These are phyloP conservation scores for Diadegma fenestrale DNA, from an alignment of 2,888 invertebrate genomes.

Conservation along the genomic window DNA sequence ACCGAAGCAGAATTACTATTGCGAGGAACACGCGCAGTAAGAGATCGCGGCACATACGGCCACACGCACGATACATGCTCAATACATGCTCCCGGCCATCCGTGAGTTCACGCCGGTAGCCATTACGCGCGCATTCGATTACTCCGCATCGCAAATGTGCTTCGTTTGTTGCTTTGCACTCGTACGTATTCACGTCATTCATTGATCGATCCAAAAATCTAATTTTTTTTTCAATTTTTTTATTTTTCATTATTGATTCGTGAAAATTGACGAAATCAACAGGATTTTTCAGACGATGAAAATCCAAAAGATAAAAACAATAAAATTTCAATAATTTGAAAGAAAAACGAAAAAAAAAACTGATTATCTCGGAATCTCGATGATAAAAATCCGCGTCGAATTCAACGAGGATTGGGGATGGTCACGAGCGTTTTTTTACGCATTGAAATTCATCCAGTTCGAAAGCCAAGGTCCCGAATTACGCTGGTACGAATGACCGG, in stretches of 20 bases:
- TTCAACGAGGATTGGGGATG: neutral
- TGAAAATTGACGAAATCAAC: neutral
- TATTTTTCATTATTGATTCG: neutral
- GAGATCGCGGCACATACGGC: neutral
- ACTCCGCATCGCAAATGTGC: constrained; percentile 54
- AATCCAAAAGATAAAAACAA: neutral
- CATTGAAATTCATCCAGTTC: neutral
- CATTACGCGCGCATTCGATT: constrained; percentile 68
- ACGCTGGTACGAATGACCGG: constrained; percentile 8
- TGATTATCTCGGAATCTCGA: neutral
- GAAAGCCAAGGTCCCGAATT: neutral
- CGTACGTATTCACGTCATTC: neutral
- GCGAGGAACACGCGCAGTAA: constrained; percentile 20
- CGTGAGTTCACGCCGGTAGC: constrained; percentile 63
- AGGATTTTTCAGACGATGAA: neutral
- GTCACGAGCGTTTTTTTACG: neutral
- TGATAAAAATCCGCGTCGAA: neutral
- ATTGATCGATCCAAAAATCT: neutral
- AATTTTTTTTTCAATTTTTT: neutral
- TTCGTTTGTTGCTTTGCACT: constrained; percentile 7
- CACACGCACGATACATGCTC: constrained; percentile 2
- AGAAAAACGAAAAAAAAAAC: neutral
- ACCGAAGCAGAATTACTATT: constrained; percentile 17
- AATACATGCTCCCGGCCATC: constrained; percentile 37
- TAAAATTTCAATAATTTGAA: neutral